These are phyloP conservation scores for Campylorhamphus procurvoides DNA, from an alignment of 2,113 vertebrate genomes.

Conservation along the genomic window DNA sequence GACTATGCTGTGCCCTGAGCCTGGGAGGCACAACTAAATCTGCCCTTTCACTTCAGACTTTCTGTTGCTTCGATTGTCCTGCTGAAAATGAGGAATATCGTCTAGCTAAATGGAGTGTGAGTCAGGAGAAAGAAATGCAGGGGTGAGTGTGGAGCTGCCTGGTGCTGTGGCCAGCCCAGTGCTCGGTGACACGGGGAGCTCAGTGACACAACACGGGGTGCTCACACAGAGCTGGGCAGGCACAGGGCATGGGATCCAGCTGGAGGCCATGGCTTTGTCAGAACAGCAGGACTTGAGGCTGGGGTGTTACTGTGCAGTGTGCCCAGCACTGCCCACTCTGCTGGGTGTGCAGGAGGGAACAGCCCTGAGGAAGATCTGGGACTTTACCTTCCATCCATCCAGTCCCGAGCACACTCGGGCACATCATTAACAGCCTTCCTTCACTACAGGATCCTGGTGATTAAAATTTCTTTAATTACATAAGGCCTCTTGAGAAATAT, in stretches of 20 bases:
- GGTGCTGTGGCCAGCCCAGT: not conserved
- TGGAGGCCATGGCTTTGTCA: not conserved
- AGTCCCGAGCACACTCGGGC: not conserved
- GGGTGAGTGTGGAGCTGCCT: not conserved
- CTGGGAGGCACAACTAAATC: not conserved
- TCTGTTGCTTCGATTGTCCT: not conserved
- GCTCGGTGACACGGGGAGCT: not conserved
- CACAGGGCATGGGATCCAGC: not conserved
- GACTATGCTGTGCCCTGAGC: no score
- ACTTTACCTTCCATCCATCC: not conserved
- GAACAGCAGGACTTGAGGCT: not conserved
- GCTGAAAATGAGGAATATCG: not conserved
- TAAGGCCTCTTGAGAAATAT: not conserved
- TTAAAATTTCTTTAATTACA: slow-evolving; percentile 9
- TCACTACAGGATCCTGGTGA: not conserved
- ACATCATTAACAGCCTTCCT: not conserved
- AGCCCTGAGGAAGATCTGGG: fast-evolving
- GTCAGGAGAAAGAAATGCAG: not conserved
- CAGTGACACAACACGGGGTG: not conserved
- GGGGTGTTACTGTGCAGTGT: not conserved
- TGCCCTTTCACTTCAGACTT: not conserved
- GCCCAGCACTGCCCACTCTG: not conserved
- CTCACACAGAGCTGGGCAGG: not conserved
- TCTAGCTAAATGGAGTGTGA: not conserved
- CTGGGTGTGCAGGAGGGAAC: not conserved